A percentile compares a stretch with the other conserved stretches of the same genome.
These are phyloP conservation scores for Brachyalestes nurse DNA, from an alignment of 2,797 vertebrate genomes.

Conservation along the genomic window DNA sequence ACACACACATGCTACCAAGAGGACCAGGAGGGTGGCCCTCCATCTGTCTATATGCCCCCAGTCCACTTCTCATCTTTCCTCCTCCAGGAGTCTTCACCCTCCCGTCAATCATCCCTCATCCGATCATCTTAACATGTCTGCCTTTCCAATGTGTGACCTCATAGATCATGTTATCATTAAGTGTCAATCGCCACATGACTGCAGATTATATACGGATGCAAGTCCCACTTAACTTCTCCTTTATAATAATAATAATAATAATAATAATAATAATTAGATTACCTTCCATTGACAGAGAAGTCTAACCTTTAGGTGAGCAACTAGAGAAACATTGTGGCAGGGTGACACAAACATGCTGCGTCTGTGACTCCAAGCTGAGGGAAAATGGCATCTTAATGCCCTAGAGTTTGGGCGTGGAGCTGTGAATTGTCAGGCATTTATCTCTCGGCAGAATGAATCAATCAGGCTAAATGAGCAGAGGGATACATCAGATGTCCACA, in stretches of 20 bases:
- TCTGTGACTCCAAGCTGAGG: background rate
- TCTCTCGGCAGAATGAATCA: conserved; percentile 49
- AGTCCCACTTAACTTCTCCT: background rate
- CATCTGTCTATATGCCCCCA: conserved; percentile 34
- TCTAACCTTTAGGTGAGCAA: background rate
- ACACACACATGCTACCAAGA: conserved; percentile 6
- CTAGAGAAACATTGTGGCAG: background rate
- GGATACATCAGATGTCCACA: conserved; percentile 45
- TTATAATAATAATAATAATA: background rate
- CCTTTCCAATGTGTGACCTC: background rate
- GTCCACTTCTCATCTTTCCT: conserved; percentile 9
- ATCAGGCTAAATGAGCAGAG: conserved; percentile 44
- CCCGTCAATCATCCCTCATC: background rate
- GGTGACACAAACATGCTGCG: background rate
- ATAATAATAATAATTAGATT: background rate
- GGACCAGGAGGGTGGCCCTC: conserved; percentile 15
- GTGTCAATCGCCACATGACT: background rate
- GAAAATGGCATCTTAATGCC: conserved; percentile 28
- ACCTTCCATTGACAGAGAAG: background rate
- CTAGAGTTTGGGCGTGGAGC: background rate
- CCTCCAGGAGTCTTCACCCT: conserved; percentile 1
- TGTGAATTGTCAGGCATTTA: conserved; percentile 37
- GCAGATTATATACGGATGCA: background rate
- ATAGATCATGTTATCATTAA: background rate
- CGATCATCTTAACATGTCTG: conserved; percentile 11